Conservation (phyloP, 2,888 invertebrate genomes). For the Spodoptera exigua region DNA sequence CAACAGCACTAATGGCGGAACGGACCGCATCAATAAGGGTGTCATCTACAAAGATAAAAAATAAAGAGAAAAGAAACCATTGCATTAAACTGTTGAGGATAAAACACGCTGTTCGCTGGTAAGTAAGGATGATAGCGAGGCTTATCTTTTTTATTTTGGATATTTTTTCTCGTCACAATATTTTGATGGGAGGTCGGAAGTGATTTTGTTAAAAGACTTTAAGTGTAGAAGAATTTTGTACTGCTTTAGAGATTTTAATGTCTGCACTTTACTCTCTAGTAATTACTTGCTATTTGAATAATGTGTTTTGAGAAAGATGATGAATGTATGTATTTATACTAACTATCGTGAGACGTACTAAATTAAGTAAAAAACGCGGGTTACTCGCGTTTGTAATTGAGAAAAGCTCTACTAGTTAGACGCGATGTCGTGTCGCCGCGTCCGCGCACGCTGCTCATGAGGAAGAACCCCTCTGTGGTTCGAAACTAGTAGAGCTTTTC, state of each 20-base stretch:
- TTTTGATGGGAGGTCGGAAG: constrained; percentile 7
- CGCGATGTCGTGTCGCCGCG: too few relatives aligned
- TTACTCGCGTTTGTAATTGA: too few relatives aligned
- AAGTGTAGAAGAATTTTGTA: constrained; percentile 1
- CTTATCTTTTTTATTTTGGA: constrained; percentile 32
- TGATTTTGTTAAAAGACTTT: constrained; percentile 3
- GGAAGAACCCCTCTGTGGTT: too few relatives aligned
- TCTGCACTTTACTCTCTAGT: too few relatives aligned
- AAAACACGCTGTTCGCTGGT: constrained; percentile 25
- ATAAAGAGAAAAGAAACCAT: constrained; percentile 31
- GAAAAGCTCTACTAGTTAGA: too few relatives aligned
- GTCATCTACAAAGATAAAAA: constrained; percentile 46
- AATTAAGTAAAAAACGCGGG: too few relatives aligned
- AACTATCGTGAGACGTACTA: too few relatives aligned
- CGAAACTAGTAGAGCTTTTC: too few relatives aligned
- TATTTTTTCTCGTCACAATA: constrained; percentile 11
- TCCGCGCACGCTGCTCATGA: too few relatives aligned
- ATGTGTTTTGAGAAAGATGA: too few relatives aligned
- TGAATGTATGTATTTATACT: too few relatives aligned
- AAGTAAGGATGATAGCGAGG: constrained; percentile 26
- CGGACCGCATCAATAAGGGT: constrained; percentile 50
- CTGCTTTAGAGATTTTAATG: background rate
- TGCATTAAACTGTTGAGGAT: constrained; percentile 42
- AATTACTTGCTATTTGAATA: too few relatives aligned
- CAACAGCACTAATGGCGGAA: constrained; percentile 47